phyloP scores from a whole-genome alignment of 2,888 invertebrate species.

The Lysandra coridon region DNA sequence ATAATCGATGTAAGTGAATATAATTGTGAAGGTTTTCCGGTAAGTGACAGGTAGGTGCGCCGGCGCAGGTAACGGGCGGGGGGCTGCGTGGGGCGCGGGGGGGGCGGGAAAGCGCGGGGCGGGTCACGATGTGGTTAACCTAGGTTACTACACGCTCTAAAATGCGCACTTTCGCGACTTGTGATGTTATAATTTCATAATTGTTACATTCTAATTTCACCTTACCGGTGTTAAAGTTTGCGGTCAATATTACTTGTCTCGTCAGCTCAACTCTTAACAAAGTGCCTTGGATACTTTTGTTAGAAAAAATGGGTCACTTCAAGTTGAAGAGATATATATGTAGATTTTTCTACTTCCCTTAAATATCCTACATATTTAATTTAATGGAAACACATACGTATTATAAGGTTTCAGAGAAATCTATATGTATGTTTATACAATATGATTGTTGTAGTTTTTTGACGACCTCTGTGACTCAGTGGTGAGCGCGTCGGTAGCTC shows the following conservation, averaged over 20 bases:
- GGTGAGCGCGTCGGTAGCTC: too few relatives aligned
- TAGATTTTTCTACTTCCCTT: too few relatives aligned
- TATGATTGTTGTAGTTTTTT: too few relatives aligned
- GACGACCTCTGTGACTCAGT: too few relatives aligned
- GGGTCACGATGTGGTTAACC: conserved; percentile 73
- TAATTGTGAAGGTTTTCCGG: conserved; percentile 49
- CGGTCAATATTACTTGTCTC: background rate
- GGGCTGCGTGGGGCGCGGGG: conserved; percentile 43
- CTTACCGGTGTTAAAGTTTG: background rate
- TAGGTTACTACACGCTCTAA: conserved; percentile 59
- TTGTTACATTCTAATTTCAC: conserved; percentile 27
- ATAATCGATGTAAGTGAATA: conserved; percentile 45
- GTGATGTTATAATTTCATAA: conserved; percentile 28
- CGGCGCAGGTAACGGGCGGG: conserved; percentile 39
- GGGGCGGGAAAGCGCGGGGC: conserved; percentile 43
- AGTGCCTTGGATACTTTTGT: too few relatives aligned
- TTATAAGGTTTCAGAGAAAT: too few relatives aligned
- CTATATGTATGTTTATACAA: too few relatives aligned
- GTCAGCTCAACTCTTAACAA: background rate
- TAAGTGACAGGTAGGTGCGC: conserved; percentile 44
- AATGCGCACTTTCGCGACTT: conserved; percentile 53
- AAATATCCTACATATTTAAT: too few relatives aligned
- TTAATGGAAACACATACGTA: too few relatives aligned
- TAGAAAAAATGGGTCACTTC: too few relatives aligned
- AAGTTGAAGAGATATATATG: too few relatives aligned